Conservation (phyloP, 2,888 invertebrate genomes). For the Tetanocera ferruginea region DNA sequence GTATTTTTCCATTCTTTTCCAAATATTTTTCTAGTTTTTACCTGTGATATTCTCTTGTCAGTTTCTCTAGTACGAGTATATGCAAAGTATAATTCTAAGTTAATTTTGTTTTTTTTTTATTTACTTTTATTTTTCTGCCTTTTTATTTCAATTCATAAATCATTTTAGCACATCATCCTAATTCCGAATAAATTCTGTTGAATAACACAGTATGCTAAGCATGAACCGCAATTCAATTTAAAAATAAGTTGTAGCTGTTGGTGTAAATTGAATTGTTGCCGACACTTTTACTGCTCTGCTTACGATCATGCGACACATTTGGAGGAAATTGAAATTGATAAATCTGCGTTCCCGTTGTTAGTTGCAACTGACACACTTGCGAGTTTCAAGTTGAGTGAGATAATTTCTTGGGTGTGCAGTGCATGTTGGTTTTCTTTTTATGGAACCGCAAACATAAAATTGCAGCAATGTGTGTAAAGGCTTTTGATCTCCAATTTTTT, state of each 20-base stretch:
- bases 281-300: neutral
- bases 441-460: neutral
- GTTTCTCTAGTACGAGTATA: too few species aligned
- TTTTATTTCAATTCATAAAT: neutral
- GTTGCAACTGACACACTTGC: constrained; percentile 13
- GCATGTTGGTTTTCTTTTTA: neutral
- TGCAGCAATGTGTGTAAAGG: neutral
- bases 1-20: too few species aligned
- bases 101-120: too few species aligned
- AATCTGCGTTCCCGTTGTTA: neutral
- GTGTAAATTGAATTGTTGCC: constrained; percentile 7
- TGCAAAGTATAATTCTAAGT: too few species aligned
- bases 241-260: constrained; percentile 4
- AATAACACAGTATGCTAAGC: neutral
- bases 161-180: neutral
- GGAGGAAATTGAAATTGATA: neutral
- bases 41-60: too few species aligned
- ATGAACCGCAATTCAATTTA: neutral
- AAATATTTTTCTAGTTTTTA: too few species aligned
- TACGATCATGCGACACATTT: neutral
- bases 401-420: neutral
- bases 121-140: too few species aligned
- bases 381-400: neutral
- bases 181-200: neutral
- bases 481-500: constrained; percentile 67